Evolutionary conservation across 2,888 invertebrate species (phyloP).

Genomic region (Lobophora halterata): DNA sequence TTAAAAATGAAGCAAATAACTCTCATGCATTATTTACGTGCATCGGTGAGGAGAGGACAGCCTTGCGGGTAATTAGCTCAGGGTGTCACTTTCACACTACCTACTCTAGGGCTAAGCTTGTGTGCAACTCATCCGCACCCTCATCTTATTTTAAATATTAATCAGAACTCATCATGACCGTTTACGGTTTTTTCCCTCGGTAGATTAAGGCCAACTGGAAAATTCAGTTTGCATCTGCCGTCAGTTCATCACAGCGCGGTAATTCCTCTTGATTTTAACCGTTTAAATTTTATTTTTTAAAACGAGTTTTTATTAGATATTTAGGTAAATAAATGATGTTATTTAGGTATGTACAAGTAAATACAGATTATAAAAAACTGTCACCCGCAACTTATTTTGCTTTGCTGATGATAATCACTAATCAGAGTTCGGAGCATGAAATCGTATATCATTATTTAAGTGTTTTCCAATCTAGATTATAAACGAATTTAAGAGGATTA

Average conservation of each 20-base stretch:
- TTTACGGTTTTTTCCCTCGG: slow-evolving; percentile 9
- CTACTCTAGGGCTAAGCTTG: slow-evolving; percentile 65
- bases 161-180: slow-evolving; percentile 6
- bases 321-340: too few relatives aligned
- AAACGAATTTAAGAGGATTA: too few relatives aligned
- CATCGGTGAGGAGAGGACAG: slow-evolving; percentile 54
- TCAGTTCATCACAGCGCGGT: slow-evolving; percentile 12
- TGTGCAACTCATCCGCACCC: background rate
- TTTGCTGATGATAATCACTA: too few relatives aligned
- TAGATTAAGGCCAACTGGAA: slow-evolving; percentile 13
- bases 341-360: too few relatives aligned
- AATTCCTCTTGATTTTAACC: slow-evolving; percentile 6
- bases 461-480: too few relatives aligned
- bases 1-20: slow-evolving; percentile 20
- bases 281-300: slow-evolving; percentile 5
- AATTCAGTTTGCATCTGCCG: slow-evolving; percentile 18
- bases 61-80: slow-evolving; percentile 67
- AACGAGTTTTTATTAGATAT: too few relatives aligned
- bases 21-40: slow-evolving; percentile 36
- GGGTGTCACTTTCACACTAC: slow-evolving; percentile 75
- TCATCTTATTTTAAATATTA: slow-evolving; percentile 2
- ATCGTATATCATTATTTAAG: too few relatives aligned
- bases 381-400: too few relatives aligned
- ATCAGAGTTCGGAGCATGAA: too few relatives aligned
- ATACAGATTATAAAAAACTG: too few relatives aligned